A percentile compares a stretch with the other conserved stretches of the same genome.
Conservation (phyloP, 1,140 invertebrate species). For the Polyergus mexicanus region DNA sequence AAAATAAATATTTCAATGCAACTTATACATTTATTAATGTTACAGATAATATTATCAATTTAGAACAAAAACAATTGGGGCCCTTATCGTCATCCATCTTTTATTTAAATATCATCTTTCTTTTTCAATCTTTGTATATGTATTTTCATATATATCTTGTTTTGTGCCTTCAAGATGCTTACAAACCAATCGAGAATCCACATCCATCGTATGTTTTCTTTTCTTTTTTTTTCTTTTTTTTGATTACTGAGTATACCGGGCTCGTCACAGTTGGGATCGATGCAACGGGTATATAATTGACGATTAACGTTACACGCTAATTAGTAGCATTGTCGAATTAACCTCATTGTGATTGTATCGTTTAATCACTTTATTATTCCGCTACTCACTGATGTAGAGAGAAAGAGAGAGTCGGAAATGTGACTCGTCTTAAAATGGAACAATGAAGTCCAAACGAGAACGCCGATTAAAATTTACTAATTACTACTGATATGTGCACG, state of each 20-base stretch:
- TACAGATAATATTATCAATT: no score
- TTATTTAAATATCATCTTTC: background rate
- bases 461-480: conserved; percentile 68
- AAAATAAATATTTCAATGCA: no score
- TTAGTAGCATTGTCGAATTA: conserved; percentile 43
- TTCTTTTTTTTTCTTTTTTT: background rate
- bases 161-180: background rate
- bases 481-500: conserved; percentile 74
- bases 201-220: background rate
- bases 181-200: background rate
- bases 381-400: background rate
- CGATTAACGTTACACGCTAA: conserved; percentile 72
- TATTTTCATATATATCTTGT: background rate
- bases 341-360: conserved; percentile 41
- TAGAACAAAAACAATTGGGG: no score
- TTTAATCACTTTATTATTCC: conserved; percentile 7
- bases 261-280: conserved; percentile 61
- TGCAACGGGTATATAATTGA: conserved; percentile 73
- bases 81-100: background rate
- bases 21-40: no score
- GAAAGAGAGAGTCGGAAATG: background rate
- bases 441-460: conserved; percentile 54
- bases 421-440: background rate
- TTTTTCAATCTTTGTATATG: background rate
- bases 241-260: conserved; percentile 38